Conservation (phyloP, 2,797 vertebrate species). For the Acanthurus lineatus region DNA sequence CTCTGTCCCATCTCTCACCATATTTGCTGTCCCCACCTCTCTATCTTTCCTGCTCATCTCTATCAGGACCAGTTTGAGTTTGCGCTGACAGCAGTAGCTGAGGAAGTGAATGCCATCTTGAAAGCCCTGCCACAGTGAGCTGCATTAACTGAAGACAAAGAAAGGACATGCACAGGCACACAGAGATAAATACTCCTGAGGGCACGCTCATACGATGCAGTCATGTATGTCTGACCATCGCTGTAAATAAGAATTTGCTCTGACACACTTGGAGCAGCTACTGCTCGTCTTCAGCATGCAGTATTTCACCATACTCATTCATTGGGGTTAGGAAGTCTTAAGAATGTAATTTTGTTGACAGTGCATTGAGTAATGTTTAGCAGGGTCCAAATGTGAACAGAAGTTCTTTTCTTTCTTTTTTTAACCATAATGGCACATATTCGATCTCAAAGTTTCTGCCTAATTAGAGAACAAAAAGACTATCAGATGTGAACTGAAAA, state of each 20-base stretch:
- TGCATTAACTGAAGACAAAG: conserved; percentile 36
- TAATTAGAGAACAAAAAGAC: conserved; percentile 11
- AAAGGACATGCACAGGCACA: conserved; percentile 30
- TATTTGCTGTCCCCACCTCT: no score
- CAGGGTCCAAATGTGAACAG: conserved; percentile 29
- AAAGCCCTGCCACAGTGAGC: conserved; percentile 96
- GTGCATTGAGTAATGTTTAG: background rate
- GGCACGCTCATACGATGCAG: conserved; percentile 31
- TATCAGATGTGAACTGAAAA: conserved; percentile 18
- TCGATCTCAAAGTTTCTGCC: conserved; percentile 2
- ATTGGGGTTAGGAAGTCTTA: conserved; percentile 36
- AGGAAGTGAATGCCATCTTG: conserved; percentile 98
- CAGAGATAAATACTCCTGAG: conserved; percentile 15
- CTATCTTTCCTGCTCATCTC: background rate
- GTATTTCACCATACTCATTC: conserved; percentile 39
- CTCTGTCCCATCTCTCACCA: background rate
- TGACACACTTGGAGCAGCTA: conserved; percentile 37
- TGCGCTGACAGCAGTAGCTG: conserved; percentile 94
- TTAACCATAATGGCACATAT: conserved; percentile 25
- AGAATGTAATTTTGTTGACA: conserved; percentile 19
- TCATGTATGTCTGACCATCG: conserved; percentile 46
- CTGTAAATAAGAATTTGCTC: conserved; percentile 64
- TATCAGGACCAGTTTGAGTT: conserved; percentile 98
- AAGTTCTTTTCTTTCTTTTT: background rate
- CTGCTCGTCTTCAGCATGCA: conserved; percentile 61